phyloP scores from a whole-genome alignment of 35 echinoderm and acorn worm species.

The Strongylocentrotus purpuratus region DNA sequence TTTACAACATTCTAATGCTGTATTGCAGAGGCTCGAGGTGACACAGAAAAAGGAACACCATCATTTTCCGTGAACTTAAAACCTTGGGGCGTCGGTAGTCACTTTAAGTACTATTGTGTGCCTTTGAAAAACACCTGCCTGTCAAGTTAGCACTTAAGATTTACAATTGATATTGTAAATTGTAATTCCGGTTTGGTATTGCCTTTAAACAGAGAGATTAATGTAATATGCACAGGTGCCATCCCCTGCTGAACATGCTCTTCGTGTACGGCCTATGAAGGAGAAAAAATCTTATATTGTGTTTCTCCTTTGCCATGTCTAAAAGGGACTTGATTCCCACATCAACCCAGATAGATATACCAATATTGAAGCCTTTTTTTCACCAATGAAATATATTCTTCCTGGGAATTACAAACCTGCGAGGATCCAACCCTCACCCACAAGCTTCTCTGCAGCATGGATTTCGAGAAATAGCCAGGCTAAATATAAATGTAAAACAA shows the following conservation, averaged over 20 bases:
- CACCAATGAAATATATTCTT: background rate
- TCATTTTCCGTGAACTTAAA: no score
- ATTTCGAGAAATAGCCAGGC: background rate
- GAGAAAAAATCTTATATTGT: background rate
- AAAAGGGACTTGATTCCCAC: background rate
- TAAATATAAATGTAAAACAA: constrained; percentile 8
- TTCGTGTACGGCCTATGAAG: background rate
- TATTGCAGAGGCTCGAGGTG: no score
- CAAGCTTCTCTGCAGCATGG: background rate
- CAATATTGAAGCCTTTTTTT: background rate
- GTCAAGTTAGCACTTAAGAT: background rate
- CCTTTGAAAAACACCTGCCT: background rate
- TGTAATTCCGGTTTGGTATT: background rate
- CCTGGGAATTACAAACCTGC: background rate
- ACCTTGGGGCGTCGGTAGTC: no score
- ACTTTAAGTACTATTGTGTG: no score
- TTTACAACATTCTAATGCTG: no score
- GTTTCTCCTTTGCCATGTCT: background rate
- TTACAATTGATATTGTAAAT: background rate
- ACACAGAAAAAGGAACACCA: no score
- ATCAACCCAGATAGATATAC: background rate
- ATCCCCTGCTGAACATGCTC: background rate
- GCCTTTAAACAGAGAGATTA: background rate
- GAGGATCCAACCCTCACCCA: background rate
- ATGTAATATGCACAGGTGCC: background rate